A percentile compares a stretch with the other conserved stretches of the same genome.
phyloP scores from a whole-genome alignment of 1,140 invertebrate species.

The Bombus sylvicola region DNA sequence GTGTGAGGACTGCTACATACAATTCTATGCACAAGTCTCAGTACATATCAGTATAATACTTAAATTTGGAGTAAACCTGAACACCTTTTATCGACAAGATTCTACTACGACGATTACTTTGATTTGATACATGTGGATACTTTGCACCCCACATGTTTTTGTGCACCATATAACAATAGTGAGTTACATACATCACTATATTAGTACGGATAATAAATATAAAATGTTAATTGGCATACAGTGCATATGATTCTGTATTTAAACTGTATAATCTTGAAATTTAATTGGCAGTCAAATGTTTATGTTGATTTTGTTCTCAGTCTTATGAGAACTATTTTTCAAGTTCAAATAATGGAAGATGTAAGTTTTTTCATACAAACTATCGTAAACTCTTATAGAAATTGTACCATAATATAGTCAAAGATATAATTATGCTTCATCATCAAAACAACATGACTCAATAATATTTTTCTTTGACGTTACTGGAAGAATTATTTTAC shows the following conservation, averaged over 20 bases:
- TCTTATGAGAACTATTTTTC: slow-evolving; percentile 34
- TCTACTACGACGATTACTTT: slow-evolving; percentile 59
- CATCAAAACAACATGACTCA: slow-evolving; percentile 52
- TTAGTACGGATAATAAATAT: slow-evolving; percentile 71
- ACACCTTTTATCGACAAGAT: slow-evolving; percentile 47
- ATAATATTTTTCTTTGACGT: slow-evolving; percentile 47
- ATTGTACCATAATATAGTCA: slow-evolving; percentile 52
- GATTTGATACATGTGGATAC: slow-evolving; percentile 61
- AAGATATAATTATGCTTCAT: slow-evolving; percentile 51
- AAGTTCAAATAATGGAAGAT: slow-evolving; percentile 50
- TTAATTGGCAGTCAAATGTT: slow-evolving; percentile 50
- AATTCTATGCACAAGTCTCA: slow-evolving; percentile 48
- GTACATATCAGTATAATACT: slow-evolving; percentile 46
- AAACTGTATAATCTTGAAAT: slow-evolving; percentile 63
- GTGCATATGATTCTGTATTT: slow-evolving; percentile 58
- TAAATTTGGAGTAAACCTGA: slow-evolving; percentile 44
- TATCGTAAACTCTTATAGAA: slow-evolving; percentile 49
- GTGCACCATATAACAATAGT: slow-evolving; percentile 62
- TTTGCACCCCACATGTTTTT: slow-evolving; percentile 34
- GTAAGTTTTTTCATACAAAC: slow-evolving; percentile 44
- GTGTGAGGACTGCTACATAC: slow-evolving; percentile 26
- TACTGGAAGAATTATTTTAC: slow-evolving; percentile 46
- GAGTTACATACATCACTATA: slow-evolving; percentile 62
- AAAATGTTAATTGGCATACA: slow-evolving; percentile 73
- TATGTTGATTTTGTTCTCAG: slow-evolving; percentile 39